Base-by-base conservation (phyloP, 2,113 vertebrate genomes). In the Stegostoma tigrinum region DNA sequence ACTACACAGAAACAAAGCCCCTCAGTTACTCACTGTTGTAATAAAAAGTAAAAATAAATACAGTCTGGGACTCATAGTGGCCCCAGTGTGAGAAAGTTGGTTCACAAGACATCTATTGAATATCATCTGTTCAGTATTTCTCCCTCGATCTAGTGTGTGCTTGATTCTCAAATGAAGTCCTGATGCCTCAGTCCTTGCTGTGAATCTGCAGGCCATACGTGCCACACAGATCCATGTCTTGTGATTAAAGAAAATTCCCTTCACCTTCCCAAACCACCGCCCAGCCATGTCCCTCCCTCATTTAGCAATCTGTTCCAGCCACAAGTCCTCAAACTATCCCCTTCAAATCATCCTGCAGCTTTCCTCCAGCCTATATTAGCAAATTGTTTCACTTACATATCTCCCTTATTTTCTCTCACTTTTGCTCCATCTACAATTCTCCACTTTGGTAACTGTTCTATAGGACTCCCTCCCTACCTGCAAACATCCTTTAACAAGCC, bases 11-110 rank as follows among this genome's bases (percentile, higher is more conserved):
- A 55, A 90, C 55, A 90, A 90, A 90, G 55, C 87, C 45, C 27
- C 15, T 34, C 87, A 90, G 48, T 90, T 27, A n/a, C 87, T 42
- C 27, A 64, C 55, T 52, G 27, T 90, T 90, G 55, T 90, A 61
- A 61, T 90, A 61, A 61, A 90, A 34, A 90, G 27, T 61, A 61
- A 61, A 90, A 90, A 90, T 61, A 90, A 90, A 90, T 64, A 61
- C 30, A 90, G 61, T 52, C 87, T 61, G 24, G 30, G 23, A 61
- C 27, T 27, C 27, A 64, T 90, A 48, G 87, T 30, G 17, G 87
- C 30, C 87, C 30, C 27, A 90, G 55, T 83, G 87, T 61, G 45
- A 55, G 48, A 90, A 90, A 34, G 27, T 61, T 90, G 27, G 27
- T 61, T 90, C 24, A 61, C 87, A 90, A 90, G 52, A 27, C 61